Evolutionary conservation across 92 coral and sea anemone genomes (phyloP).

Genomic region (Epizoanthus ramosus): DNA sequence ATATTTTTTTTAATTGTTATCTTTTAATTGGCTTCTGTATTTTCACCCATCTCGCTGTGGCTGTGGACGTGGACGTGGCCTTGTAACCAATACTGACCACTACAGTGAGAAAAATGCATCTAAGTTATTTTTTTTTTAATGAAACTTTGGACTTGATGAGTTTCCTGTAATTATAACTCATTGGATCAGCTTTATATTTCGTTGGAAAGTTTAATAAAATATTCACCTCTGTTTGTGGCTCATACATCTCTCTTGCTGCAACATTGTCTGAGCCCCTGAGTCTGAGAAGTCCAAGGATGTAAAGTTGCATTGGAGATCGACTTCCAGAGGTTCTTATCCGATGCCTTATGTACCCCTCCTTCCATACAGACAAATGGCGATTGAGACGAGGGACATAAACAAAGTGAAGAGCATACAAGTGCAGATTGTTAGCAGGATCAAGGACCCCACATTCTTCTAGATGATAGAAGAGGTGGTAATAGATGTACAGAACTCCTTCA

Average conservation of each 20-base stretch:
- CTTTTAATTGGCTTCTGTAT: too few species aligned
- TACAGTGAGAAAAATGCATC: too few species aligned
- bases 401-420: slow-evolving; percentile 48
- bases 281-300: slow-evolving; percentile 44
- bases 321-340: slow-evolving; percentile 46
- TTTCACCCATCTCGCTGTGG: too few species aligned
- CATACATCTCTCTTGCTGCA: slow-evolving; percentile 16
- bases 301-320: slow-evolving; percentile 42
- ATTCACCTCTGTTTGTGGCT: background rate
- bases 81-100: too few species aligned
- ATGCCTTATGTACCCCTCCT: slow-evolving; percentile 40
- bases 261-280: slow-evolving; percentile 27
- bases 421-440: slow-evolving; percentile 48
- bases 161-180: too few species aligned
- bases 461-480: slow-evolving; percentile 55
- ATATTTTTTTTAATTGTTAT: too few species aligned
- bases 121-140: too few species aligned
- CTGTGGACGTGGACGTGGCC: too few species aligned
- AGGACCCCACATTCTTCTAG: slow-evolving; percentile 56
- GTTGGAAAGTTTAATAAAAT: background rate
- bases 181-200: too few species aligned
- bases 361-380: slow-evolving; percentile 28
- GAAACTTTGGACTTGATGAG: too few species aligned
- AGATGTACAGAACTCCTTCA: slow-evolving; percentile 49
- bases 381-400: slow-evolving; percentile 43